Percentiles rank a stretch among this genome's conserved stretches.
Conservation (phyloP, 2,888 invertebrate species). For the Drosophila barbarae region DNA sequence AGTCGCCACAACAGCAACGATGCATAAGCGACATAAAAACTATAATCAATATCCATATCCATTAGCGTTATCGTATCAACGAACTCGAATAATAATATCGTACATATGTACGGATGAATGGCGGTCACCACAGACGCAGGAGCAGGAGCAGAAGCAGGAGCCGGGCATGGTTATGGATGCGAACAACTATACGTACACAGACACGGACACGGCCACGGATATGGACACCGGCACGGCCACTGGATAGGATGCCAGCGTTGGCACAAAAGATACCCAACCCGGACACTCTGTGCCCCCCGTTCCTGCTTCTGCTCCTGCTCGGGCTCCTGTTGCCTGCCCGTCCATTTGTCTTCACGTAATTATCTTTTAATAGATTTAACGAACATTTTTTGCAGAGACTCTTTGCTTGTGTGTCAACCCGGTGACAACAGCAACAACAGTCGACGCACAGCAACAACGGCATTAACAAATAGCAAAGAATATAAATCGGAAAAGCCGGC, state of each 20-base stretch:
- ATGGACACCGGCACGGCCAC: slow-evolving; percentile 24
- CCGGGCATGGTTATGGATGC: slow-evolving; percentile 7
- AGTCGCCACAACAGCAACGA: slow-evolving; percentile 36
- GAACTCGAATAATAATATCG: slow-evolving; percentile 68
- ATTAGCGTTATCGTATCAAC: slow-evolving; percentile 74
- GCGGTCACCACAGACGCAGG: slow-evolving; percentile 38
- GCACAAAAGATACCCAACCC: slow-evolving; percentile 17
- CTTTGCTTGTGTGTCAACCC: slow-evolving; percentile 56
- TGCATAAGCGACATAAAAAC: slow-evolving; percentile 65
- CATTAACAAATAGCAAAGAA: slow-evolving; percentile 38
- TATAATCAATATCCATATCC: slow-evolving; percentile 75
- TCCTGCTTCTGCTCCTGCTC: neutral
- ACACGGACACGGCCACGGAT: slow-evolving; percentile 29
- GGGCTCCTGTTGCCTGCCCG: slow-evolving; percentile 26
- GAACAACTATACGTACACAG: slow-evolving; percentile 9
- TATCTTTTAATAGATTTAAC: slow-evolving; percentile 75
- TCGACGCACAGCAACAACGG: slow-evolving; percentile 16
- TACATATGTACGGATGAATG: slow-evolving; percentile 48
- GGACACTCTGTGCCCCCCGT: neutral
- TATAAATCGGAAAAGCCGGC: slow-evolving; percentile 14
- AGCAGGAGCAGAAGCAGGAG: slow-evolving; percentile 2
- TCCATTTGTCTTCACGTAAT: slow-evolving; percentile 75
- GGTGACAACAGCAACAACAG: slow-evolving; percentile 37
- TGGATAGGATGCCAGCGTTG: slow-evolving; percentile 11
- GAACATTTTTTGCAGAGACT: slow-evolving; percentile 71